A percentile compares a stretch with the other conserved stretches of the same genome.
These are phyloP conservation scores for human (Homo sapiens) DNA, from an alignment of 2,113 vertebrate genomes.

Conservation along the genomic window GRCh38 chr6:115138501-115139000, in stretches of 20 bases:
- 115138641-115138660: neutral
- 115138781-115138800: neutral
- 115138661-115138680: conserved; percentile 42
- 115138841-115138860: neutral
- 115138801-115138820: neutral
- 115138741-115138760: conserved; percentile 21
- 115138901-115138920: neutral
- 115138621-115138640: neutral
- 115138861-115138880: neutral
- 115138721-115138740: conserved; percentile 53
- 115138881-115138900: neutral
- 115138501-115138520: neutral
- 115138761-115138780: neutral
- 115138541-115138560: neutral
- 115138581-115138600: neutral
- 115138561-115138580: neutral
- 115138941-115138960: neutral
- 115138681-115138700: conserved; percentile 19
- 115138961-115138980: neutral
- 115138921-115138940: neutral
- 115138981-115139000: neutral
- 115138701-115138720: neutral
- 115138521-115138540: neutral
- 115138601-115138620: neutral
- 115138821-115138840: neutral